Conservation (phyloP, 2,113 vertebrate genomes). For the Hoplias malabaricus region DNA sequence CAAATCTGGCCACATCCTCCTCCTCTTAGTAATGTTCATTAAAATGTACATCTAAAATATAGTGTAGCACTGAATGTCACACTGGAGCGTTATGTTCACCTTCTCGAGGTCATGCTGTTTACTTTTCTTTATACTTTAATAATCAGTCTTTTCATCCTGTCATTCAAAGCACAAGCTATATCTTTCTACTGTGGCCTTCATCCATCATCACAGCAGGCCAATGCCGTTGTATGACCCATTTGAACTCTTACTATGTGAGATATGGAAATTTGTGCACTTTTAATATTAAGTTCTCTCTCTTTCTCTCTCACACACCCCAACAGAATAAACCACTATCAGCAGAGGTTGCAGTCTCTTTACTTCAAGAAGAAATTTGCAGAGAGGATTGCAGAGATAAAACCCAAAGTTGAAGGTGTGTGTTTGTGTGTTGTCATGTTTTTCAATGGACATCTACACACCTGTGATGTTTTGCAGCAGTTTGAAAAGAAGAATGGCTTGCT, state of each 20-base stretch:
- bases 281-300: background rate
- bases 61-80: constrained; percentile 13
- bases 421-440: background rate
- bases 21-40: too few species aligned
- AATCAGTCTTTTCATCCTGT: constrained; percentile 40
- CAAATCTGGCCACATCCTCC: too few species aligned
- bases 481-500: too few species aligned
- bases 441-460: background rate
- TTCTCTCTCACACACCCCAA: constrained; percentile 22
- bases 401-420: constrained; percentile 91
- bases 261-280: background rate
- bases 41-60: too few species aligned
- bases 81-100: constrained; percentile 4
- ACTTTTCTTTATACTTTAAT: constrained; percentile 26
- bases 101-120: background rate
- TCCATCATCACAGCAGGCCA: background rate
- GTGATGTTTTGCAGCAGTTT: too few species aligned
- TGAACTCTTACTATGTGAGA: background rate
- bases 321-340: constrained; percentile 99
- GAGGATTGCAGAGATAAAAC: constrained; percentile 95
- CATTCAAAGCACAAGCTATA: background rate
- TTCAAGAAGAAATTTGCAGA: constrained; percentile 99
- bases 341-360: constrained; percentile 93
- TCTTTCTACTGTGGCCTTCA: background rate
- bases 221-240: constrained; percentile 3